phyloP scores from a whole-genome alignment of 2,797 vertebrate species.

The Melanogrammus aeglefinus region DNA sequence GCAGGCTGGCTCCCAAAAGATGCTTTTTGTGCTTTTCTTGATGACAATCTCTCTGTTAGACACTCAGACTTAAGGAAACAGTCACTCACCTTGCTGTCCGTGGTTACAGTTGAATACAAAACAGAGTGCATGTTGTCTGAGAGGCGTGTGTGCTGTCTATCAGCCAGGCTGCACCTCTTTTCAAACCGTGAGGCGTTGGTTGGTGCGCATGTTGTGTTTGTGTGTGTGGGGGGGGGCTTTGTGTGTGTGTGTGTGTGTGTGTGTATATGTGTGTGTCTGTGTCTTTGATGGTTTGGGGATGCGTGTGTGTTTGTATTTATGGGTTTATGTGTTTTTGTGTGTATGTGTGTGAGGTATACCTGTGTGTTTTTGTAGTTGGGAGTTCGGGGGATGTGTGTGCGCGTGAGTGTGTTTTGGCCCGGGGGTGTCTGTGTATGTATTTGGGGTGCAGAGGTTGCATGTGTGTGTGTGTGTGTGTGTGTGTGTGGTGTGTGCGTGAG shows the following conservation, averaged over 20 bases:
- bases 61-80: background rate
- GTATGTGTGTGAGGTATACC: background rate
- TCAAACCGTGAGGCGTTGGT: background rate
- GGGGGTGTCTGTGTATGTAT: background rate
- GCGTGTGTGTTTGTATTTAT: background rate
- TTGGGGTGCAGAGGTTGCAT: background rate
- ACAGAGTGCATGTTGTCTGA: background rate
- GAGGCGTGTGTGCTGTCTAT: too few relatives aligned
- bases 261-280: slow-evolving; percentile 6
- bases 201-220: background rate
- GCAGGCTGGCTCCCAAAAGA: slow-evolving; percentile 2
- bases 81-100: background rate
- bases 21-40: background rate
- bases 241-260: background rate
- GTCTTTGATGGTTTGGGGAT: background rate
- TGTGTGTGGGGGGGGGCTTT: slow-evolving; percentile 4
- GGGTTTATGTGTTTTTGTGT: background rate
- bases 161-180: background rate
- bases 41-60: background rate
- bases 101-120: background rate
- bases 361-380: background rate
- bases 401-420: background rate
- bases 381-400: background rate
- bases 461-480: background rate
- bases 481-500: background rate